Percentiles rank a stretch among this genome's conserved stretches.
These are phyloP conservation scores for Chelonus insularis DNA, from an alignment of 1,140 invertebrate genomes.

Conservation along the genomic window DNA sequence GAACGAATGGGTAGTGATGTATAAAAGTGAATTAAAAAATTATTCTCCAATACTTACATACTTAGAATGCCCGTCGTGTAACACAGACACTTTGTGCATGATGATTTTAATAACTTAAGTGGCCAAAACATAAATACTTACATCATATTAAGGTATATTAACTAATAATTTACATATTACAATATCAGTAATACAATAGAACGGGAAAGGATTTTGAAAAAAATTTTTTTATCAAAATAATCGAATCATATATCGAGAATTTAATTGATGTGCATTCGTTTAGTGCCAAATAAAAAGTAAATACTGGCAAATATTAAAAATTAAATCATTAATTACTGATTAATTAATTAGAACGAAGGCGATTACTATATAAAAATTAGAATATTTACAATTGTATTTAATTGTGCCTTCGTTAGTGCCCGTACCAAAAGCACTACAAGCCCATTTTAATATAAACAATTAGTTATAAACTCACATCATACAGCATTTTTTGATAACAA, in stretches of 20 bases:
- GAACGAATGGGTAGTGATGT: constrained; percentile 47
- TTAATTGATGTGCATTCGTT: background rate
- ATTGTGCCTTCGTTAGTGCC: constrained; percentile 57
- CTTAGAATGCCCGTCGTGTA: constrained; percentile 38
- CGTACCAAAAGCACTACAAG: constrained; percentile 38
- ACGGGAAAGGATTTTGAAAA: constrained; percentile 29
- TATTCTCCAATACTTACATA: constrained; percentile 51
- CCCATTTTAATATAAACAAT: constrained; percentile 38
- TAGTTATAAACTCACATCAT: constrained; percentile 1
- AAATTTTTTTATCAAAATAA: constrained; percentile 4
- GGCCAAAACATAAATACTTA: constrained; percentile 60
- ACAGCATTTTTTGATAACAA: too few species aligned
- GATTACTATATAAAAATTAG: constrained; percentile 34
- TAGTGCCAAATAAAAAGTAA: too few species aligned
- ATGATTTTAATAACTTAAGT: constrained; percentile 53
- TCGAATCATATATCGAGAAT: too few species aligned
- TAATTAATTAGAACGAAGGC: background rate
- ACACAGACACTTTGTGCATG: constrained; percentile 55
- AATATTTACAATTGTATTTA: constrained; percentile 48
- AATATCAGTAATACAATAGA: constrained; percentile 30
- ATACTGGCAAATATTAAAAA: constrained; percentile 23
- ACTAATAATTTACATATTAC: constrained; percentile 46
- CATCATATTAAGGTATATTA: constrained; percentile 57
- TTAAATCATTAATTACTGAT: background rate
- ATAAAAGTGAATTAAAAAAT: constrained; percentile 56